Evolutionary conservation across 2,797 vertebrate genomes (phyloP), one percentile per base, ranked within the genome.

Genomic region (Lophotriccus pileatus): DNA sequence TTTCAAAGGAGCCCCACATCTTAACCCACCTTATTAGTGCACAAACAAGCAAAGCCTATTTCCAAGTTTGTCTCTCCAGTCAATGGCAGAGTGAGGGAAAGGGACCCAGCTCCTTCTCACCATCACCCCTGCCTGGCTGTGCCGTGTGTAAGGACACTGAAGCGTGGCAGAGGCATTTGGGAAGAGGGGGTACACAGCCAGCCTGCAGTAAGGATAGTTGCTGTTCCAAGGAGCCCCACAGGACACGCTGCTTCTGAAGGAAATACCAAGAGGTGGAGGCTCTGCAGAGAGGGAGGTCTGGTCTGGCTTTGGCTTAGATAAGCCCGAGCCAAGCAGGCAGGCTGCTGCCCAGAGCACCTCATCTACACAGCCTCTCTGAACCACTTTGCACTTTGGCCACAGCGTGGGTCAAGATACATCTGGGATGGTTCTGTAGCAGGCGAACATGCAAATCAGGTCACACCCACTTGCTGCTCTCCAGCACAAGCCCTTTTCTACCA

Each of bases 181-280:
- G 50, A 86, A 69, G 16, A 56, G 5, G 18, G 4, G 20, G 18
- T 14, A 64, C 0, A 2, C 37, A 60, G 14, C 22, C 37, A 43
- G 43, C 55, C 67, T 46, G 41, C 0, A 0, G 30, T 4, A 36
- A 22, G 10, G 36, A 58, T 0, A 0, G 30, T 8, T 2, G 0
- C 44, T 3, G 3, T 75, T 66, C 23, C 27, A 21, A n/a, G 55
- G 6, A 76, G 74, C 20, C 52, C 19, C 32, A 17, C n/a, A 28
- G 34, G 4, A 11, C 75, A 62, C 21, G 15, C 44, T 0, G 1
- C 43, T 56, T 52, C 74, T 32, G 24, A 69, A 73, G 34, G 22
- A 84, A 59, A 80, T 4, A 64, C 17, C 50, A 39, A 25, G 43
- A 47, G 32, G 27, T 20, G 27, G 15, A 81, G 37, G 41, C 24